These are phyloP conservation scores for Hoplodrina ambigua DNA, from an alignment of 2,888 invertebrate species.

Conservation along the genomic window DNA sequence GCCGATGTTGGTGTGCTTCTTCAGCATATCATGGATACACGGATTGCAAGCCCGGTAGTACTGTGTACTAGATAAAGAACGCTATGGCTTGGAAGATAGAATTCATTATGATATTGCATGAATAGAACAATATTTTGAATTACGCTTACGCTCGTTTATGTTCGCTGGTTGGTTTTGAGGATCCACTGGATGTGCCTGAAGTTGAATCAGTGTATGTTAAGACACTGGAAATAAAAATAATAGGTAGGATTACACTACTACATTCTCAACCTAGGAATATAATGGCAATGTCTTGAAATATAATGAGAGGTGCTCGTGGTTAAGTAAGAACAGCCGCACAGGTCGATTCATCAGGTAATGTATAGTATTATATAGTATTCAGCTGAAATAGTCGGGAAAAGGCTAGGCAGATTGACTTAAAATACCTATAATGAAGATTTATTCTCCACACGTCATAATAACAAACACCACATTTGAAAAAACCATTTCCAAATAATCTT, in stretches of 20 bases:
- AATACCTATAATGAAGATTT: too few relatives aligned
- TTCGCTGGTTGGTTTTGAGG: constrained; percentile 77
- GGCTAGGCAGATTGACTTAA: too few relatives aligned
- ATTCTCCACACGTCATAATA: too few relatives aligned
- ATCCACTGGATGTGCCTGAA: constrained; percentile 57
- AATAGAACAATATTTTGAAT: not conserved
- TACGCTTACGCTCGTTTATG: constrained; percentile 68
- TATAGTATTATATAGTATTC: too few relatives aligned
- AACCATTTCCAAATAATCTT: not conserved
- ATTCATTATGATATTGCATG: not conserved
- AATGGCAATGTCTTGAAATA: too few relatives aligned
- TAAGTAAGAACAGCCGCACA: too few relatives aligned
- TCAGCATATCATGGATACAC: constrained; percentile 78
- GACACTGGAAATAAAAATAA: constrained; percentile 32
- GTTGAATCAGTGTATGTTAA: constrained; percentile 23
- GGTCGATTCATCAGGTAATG: too few relatives aligned
- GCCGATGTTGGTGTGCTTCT: constrained; percentile 72
- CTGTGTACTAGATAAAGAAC: constrained; percentile 65
- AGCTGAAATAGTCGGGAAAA: too few relatives aligned
- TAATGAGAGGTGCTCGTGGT: too few relatives aligned
- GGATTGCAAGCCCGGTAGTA: constrained; percentile 72
- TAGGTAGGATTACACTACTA: not conserved
- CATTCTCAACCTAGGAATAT: not conserved
- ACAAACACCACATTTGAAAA: not conserved
- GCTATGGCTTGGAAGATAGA: not conserved